Base-by-base conservation (phyloP, 2,888 invertebrate genomes). In the Xiphydria camelus region DNA sequence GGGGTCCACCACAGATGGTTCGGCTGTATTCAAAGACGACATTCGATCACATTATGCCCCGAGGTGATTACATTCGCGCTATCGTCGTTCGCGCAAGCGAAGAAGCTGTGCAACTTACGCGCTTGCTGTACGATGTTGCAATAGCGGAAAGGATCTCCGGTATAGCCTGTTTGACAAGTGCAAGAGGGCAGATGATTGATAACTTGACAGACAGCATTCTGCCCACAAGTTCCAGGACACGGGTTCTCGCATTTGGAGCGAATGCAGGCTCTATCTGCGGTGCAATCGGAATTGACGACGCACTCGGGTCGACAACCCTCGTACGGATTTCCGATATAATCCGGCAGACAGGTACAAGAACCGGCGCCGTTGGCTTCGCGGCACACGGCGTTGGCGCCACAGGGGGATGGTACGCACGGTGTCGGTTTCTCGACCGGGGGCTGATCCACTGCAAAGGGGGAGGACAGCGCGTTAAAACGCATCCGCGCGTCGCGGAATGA, bases 361-460 rank as follows among this genome's bases (percentile, higher is more conserved):
- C 79, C 77, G 25, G 70, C 75, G 10, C 77, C 75, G 17, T 69
- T 69, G 12, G 83, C 70, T 70, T 85, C 86, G 59, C 84, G 83
- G 65, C 92, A 92, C 60, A 86, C 80, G 53, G 91, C 89, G 66
- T 91, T 90, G 4, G 89, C 85, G 23, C 92, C 92, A 68, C 92
- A 93, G 0, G 90, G 90, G 2, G 87, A 85, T 38, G 90, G 89
- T 51, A 79, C 75, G 65, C 91, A 91, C 2, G 89, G 89, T 62
- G 77, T 65, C 25, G 40, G 43, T 7, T 38, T 38, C 17, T 44
- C 43, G 15, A 45, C 31, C 18, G 52, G 47, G 7, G 4, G 2
- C 38, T 9, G 9, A 9, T 39, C 43, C 29, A 7, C 43, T 44
- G 21, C 12, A 38, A 31, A 23, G 10, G 17, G 4, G 31, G n/a